Evolutionary conservation across 2,797 vertebrate genomes (phyloP).

Genomic region (Mormyrops attenuatus): DNA sequence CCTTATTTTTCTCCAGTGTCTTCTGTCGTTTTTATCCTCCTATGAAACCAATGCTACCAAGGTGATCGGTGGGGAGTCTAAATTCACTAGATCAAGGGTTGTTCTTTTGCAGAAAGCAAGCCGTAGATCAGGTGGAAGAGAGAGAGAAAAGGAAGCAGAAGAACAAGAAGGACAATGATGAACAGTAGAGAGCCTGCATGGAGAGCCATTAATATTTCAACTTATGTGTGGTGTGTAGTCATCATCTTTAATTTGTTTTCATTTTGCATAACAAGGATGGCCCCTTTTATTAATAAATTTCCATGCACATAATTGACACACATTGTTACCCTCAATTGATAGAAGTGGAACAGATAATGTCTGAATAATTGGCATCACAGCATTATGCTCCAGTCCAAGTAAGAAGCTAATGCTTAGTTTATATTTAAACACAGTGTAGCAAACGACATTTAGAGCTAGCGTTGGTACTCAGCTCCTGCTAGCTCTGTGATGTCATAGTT

Average conservation of each 20-base stretch:
- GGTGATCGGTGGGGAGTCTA: not conserved
- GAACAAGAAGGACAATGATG: not conserved
- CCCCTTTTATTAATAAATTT: not conserved
- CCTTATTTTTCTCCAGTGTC: not conserved
- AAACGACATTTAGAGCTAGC: not conserved
- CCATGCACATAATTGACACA: not conserved
- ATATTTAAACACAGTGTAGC: not conserved
- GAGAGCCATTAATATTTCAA: not conserved
- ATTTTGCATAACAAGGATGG: not conserved
- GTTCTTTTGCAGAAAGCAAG: not conserved
- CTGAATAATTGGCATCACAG: not conserved
- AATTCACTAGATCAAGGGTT: not conserved
- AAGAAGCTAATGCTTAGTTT: not conserved
- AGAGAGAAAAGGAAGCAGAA: not conserved
- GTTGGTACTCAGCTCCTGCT: not conserved
- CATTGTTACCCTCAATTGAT: not conserved
- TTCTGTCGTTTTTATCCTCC: not conserved
- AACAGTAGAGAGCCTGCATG: not conserved
- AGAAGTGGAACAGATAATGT: not conserved
- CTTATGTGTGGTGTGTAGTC: not conserved
- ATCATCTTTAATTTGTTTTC: not conserved
- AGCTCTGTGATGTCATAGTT: not conserved
- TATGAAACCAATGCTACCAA: not conserved
- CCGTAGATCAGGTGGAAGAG: not conserved
- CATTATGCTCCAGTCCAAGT: not conserved